These are phyloP conservation scores for Thalassophryne amazonica DNA, from an alignment of 2,797 vertebrate genomes.

Conservation along the genomic window DNA sequence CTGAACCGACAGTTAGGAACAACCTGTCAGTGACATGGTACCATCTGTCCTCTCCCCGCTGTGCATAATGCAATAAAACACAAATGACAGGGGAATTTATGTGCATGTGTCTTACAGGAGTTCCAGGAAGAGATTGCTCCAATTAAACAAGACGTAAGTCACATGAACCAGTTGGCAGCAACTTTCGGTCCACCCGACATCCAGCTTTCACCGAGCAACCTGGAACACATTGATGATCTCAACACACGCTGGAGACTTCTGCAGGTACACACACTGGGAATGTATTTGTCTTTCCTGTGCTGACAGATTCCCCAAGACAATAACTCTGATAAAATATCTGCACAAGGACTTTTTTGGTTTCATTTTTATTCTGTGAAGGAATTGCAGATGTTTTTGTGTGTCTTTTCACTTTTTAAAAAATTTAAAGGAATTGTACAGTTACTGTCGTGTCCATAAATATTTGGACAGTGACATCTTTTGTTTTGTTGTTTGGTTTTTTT, in stretches of 20 bases:
- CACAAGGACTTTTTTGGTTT: too few species aligned
- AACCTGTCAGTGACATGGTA: background rate
- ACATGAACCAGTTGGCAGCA: conserved; percentile 86
- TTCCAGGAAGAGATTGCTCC: conserved; percentile 88
- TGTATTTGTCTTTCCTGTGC: too few species aligned
- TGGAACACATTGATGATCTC: conserved; percentile 88
- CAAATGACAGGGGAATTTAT: too few species aligned
- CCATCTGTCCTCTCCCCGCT: conserved; percentile 10
- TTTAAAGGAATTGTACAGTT: too few species aligned
- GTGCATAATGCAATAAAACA: conserved; percentile 7
- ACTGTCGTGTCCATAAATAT: too few species aligned
- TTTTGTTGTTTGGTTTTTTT: too few species aligned
- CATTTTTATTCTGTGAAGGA: too few species aligned
- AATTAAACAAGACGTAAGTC: conserved; percentile 89
- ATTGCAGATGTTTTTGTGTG: too few species aligned
- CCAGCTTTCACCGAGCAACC: conserved; percentile 88
- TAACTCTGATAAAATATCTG: too few species aligned
- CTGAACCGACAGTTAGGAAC: background rate
- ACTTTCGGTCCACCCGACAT: conserved; percentile 82
- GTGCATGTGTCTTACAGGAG: conserved; percentile 66
- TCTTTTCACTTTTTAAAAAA: too few species aligned
- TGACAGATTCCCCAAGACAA: too few species aligned
- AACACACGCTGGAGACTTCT: conserved; percentile 93
- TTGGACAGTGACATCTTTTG: too few species aligned
- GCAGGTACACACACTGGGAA: conserved; percentile 85